Evolutionary conservation across 2,888 invertebrate genomes (phyloP).

Genomic region (Melieria crassipennis): DNA sequence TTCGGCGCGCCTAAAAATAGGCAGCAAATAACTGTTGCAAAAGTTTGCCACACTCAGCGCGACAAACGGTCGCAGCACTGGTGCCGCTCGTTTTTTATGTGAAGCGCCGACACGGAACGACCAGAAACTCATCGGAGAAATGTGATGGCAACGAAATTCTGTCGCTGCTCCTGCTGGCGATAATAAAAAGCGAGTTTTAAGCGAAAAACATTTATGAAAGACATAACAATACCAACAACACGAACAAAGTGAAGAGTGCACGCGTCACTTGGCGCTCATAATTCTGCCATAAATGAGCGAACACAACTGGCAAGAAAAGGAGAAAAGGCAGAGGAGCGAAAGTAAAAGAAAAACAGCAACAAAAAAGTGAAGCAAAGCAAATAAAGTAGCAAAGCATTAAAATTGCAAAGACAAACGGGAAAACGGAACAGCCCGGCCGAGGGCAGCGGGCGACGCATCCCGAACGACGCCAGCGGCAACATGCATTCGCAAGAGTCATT

Average conservation of each 20-base stretch:
- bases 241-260: too few species aligned
- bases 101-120: too few species aligned
- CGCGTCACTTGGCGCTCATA: background rate
- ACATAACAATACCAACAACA: too few species aligned
- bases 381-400: too few species aligned
- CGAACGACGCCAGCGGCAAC: conserved; percentile 6
- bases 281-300: background rate
- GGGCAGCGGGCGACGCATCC: background rate
- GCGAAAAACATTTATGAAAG: background rate
- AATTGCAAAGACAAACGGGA: too few species aligned
- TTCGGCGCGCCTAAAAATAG: background rate
- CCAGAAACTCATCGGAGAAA: too few species aligned
- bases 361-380: too few species aligned
- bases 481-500: conserved; percentile 2
- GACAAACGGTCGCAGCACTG: too few species aligned
- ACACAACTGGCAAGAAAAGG: background rate
- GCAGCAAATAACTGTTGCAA: background rate
- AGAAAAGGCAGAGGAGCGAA: background rate
- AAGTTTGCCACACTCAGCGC: too few species aligned
- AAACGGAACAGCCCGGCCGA: too few species aligned
- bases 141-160: too few species aligned
- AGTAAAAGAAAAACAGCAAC: background rate
- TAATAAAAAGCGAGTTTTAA: background rate
- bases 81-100: too few species aligned
- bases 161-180: background rate